A percentile compares a stretch with the other conserved stretches of the same genome.
Conservation (phyloP, 2,888 invertebrate genomes). For the Drosophila rubida region DNA sequence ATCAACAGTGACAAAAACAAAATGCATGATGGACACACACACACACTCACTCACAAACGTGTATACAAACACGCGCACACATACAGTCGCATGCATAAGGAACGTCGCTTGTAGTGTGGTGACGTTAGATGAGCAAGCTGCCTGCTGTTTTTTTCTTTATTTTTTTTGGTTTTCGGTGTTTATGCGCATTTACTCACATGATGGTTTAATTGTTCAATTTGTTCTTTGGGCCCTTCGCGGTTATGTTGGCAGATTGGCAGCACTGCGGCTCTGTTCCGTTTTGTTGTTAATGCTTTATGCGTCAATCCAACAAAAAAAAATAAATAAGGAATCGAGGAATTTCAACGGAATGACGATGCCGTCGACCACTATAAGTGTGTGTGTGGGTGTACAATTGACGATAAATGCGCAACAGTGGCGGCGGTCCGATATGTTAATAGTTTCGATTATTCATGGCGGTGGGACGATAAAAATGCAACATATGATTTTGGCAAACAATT, state of each 20-base stretch:
- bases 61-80: conserved; percentile 1
- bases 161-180: conserved; percentile 16
- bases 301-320: conserved; percentile 43
- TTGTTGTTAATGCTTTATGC: conserved; percentile 7
- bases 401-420: conserved; percentile 19
- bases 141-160: neutral
- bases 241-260: neutral
- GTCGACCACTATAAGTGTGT: conserved; percentile 24
- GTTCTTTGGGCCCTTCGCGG: conserved; percentile 7
- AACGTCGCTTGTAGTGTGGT: neutral
- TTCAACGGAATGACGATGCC: conserved; percentile 42
- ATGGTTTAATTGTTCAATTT: conserved; percentile 23
- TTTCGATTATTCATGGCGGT: neutral
- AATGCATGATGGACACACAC: conserved; percentile 43
- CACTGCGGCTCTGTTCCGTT: neutral
- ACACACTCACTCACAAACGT: conserved; percentile 1
- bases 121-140: neutral
- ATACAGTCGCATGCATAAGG: conserved; percentile 13
- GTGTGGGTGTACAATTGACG: conserved; percentile 6
- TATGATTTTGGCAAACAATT: neutral
- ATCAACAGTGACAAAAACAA: conserved; percentile 60
- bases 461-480: neutral
- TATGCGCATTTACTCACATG: conserved; percentile 57
- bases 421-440: conserved; percentile 1
- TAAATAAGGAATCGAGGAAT: conserved; percentile 44